Evolutionary conservation across 2,113 vertebrate species (phyloP), one percentile per base, ranked within the genome.

Genomic region (Pygoscelis antarcticus): DNA sequence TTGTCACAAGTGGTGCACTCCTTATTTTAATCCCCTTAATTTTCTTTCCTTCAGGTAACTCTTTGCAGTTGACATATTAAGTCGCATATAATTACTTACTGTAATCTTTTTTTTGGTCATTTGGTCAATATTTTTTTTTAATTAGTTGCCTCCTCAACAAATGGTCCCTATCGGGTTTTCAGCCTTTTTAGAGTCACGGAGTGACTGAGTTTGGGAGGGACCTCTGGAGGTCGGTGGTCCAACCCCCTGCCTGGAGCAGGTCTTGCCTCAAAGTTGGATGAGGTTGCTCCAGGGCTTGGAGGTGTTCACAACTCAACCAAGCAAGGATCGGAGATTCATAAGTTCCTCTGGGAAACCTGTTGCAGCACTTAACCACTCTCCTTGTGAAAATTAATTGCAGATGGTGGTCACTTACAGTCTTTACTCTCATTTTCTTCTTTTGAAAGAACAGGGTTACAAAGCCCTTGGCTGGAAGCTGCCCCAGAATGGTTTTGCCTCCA

Each of bases 11-110:
- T 76, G 61, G n/a, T 72, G 84, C 1, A 11, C 80, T 93, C 79
- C 65, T 86, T 83, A 79, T 76, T 96, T 95, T 91, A 92, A 97
- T 97, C 65, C 76, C 76, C 22, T 94, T 94, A 83, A 95, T 95
- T 95, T 96, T 89, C 72, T 92, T 95, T 80, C 66, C 61, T 96
- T 83, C 83, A 95, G 96, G 82, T 94, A 93, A 88, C 34, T 87
- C 65, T 94, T n/a, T 54, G 71, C 69, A 77, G 46, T 85, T 94
- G 81, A 86, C 54, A n/a, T 34, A 85, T 60, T 46, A 78, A 78
- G 66, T 85, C 0, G 0, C 38, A 29, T 90, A 16, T 62, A 88
- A 91, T 93, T 85, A 36, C 30, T 89, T 82, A 71, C 46, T 66
- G 27, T 79, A 71, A 77, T 87, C 36, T 90, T 69, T 62, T 47